These are phyloP conservation scores for Fistularia tabacaria DNA, from an alignment of 2,797 vertebrate genomes.

Conservation along the genomic window DNA sequence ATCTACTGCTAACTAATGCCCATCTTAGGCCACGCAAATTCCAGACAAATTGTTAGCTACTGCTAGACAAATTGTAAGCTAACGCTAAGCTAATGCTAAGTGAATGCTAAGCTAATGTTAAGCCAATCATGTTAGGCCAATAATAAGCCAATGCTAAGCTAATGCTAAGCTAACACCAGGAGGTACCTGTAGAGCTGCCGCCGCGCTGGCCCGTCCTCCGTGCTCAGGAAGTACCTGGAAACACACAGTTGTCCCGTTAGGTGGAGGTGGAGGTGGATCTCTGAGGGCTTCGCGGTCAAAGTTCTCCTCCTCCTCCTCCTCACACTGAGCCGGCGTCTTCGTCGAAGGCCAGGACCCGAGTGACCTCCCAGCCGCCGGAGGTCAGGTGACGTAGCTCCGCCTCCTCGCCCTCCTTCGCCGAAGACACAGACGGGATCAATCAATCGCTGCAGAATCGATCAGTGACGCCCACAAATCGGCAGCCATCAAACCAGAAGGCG, in stretches of 20 bases:
- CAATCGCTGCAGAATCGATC: too few species aligned
- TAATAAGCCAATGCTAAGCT: background rate
- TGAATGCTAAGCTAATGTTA: too few species aligned
- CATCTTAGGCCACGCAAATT: too few species aligned
- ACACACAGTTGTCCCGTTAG: conserved; percentile 1
- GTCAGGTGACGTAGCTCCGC: conserved; percentile 66
- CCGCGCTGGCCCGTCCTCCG: conserved; percentile 59
- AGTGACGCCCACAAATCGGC: too few species aligned
- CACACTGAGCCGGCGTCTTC: conserved; percentile 58
- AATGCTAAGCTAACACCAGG: too few species aligned
- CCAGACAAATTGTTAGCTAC: too few species aligned
- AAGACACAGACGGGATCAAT: background rate
- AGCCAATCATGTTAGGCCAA: background rate
- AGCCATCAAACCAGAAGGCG: too few species aligned
- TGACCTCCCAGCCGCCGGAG: conserved; percentile 77
- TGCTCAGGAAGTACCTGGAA: conserved; percentile 72
- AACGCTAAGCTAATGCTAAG: too few species aligned
- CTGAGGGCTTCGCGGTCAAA: background rate
- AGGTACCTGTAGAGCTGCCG: conserved; percentile 71
- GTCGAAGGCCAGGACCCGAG: conserved; percentile 61
- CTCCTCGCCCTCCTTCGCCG: conserved; percentile 44
- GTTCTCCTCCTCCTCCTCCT: conserved; percentile 37
- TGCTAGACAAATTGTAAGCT: too few species aligned
- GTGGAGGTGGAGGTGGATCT: too few species aligned
- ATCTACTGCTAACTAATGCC: too few species aligned